Evolutionary conservation across 2,888 invertebrate genomes (phyloP), one percentile per base, ranked within the genome.

Genomic region (Lasioglossum oenotherae): DNA sequence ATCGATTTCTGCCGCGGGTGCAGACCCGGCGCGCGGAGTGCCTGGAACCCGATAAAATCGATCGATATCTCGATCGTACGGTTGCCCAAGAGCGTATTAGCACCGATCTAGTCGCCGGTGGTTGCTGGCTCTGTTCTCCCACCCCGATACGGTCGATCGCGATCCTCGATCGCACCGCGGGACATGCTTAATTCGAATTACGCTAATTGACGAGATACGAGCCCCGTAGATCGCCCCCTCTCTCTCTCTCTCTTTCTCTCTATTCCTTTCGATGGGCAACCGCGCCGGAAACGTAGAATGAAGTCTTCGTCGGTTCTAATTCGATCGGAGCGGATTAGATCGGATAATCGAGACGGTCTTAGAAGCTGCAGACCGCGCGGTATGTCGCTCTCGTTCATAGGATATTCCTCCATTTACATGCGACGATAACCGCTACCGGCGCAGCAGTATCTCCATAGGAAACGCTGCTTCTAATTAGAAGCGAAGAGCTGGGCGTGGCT

Each of bases 1-100:
- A 92, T 93, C 92, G 92, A 89, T 92, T 93, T 90, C 92, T 89
- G 89, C 89, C 89, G 80, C 87, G 85, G 89, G 85, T 88, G 85
- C 81, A 53, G 53, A 49, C n/a, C n/a, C 74, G 38, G 69, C 38
- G 38, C 41, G 35, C 69, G 41, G 74, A 46, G 27, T 74, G 49
- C 77, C 80, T 41, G 35, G 38, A 27, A 73, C 74, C 44, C 90
- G 87, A 90, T 89, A 89, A 90, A 89, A 73, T 78, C 89, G 89
- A 89, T 89, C 89, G 90, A 83, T 90, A 89, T 89, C 89, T 87
- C 83, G 89, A 85, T 85, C 87, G 87, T 69, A 87, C 78, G 78
- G 82, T 87, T 89, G 84, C 84, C 90, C 38, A 88, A 88, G 75
- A 90, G 88, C 86, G 87, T 88, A 92, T 89, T 91, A 91, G 88